A percentile compares a stretch with the other conserved stretches of the same genome.
Conservation (phyloP, 2,797 vertebrate genomes). For the Denticeps clupeoides region DNA sequence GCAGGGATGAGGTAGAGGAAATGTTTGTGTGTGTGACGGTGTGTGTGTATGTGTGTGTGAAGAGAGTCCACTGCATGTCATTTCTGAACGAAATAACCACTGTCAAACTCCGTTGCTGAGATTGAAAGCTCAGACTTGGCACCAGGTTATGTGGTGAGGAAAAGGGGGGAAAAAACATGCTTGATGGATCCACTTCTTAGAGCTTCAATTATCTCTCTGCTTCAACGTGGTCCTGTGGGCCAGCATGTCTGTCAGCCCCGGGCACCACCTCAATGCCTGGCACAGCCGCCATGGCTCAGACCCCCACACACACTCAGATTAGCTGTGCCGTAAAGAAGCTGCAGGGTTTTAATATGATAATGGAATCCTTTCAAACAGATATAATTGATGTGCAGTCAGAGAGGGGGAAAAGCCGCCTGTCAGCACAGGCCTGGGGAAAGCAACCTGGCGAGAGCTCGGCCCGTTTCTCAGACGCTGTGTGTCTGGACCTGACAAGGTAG, state of each 20-base stretch:
- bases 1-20: constrained; percentile 32
- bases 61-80: constrained; percentile 6
- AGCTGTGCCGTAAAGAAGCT: constrained; percentile 7
- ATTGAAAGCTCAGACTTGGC: constrained; percentile 46
- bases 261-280: constrained; percentile 38
- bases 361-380: constrained; percentile 16
- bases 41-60: not conserved
- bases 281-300: constrained; percentile 25
- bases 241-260: constrained; percentile 47
- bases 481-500: constrained; percentile 32
- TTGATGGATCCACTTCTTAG: constrained; percentile 46
- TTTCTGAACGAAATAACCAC: constrained; percentile 31
- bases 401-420: constrained; percentile 17
- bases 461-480: constrained; percentile 2
- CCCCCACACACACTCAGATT: constrained; percentile 11
- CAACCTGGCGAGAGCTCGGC: constrained; percentile 18
- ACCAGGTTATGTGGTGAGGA: constrained; percentile 37
- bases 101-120: constrained; percentile 27
- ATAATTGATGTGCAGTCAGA: constrained; percentile 25
- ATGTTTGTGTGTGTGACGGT: constrained; percentile 34
- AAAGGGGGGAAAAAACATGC: no score
- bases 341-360: constrained; percentile 10
- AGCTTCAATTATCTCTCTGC: constrained; percentile 47
- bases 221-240: constrained; percentile 44
- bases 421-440: constrained; percentile 26